Base-by-base conservation (phyloP, 2,797 vertebrate genomes). In the Echiichthys vipera region DNA sequence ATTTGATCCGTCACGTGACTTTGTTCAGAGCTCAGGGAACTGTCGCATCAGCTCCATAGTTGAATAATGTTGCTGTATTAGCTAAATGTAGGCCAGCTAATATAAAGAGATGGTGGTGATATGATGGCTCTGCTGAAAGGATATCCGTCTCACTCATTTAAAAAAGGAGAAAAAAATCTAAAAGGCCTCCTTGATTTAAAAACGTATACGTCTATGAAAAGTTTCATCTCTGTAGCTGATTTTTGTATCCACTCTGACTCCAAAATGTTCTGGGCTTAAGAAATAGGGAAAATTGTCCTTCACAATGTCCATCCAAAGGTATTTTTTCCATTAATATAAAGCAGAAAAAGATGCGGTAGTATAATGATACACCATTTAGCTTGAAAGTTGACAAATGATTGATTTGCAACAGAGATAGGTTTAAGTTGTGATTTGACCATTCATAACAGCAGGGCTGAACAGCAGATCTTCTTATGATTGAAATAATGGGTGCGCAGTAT, bases 21-120 rank as follows among this genome's bases (percentile, higher is more conserved):
- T 43, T 45, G 42, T 32, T 24, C 45, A 32, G 70, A 65, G 45
- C 75, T 57, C 24, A 29, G 8, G 32, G 62, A 58, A 43, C 69
- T 80, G 68, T 78, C 77, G 74, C 65, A 55, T 57, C 43, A 77
- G 30, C 54, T 65, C 63, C 46, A 51, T 50, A 43, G 68, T 34
- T 68, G 50, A 71, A 70, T 81, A 51, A 61, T 77, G 50, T 67
- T 49, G 56, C 56, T 27, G 1, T 62, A 47, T 73, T 50, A 11
- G 78, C 47, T 30, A 46, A 58, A 73, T 51, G 18, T 64, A 66
- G 70, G 71, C 55, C 54, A 61, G 53, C 39, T 36, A 56, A 68
- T 30, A 22, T 42, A 50, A 29, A 50, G 30, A 30, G 20, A 72
- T 53, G 14, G 20, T 22, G 29, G 2, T 32, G 27, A 56, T 69